Evolutionary conservation across 2,113 vertebrate genomes (phyloP).

Genomic region (Gallinago media): DNA sequence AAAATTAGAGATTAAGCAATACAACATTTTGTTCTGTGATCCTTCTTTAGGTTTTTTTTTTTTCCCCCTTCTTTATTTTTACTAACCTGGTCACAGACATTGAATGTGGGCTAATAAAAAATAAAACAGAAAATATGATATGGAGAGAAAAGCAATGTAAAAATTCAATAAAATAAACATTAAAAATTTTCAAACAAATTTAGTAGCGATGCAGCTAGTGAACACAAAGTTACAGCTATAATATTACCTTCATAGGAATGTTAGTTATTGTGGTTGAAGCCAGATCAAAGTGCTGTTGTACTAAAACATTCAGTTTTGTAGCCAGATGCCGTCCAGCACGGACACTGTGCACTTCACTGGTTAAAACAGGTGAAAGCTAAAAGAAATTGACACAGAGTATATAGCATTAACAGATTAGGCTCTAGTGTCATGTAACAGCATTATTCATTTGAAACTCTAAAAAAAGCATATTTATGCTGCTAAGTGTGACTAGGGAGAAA

Average conservation of each 20-base stretch:
- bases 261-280: constrained; percentile 98
- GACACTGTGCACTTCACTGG: constrained; percentile 96
- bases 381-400: not conserved
- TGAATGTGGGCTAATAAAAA: constrained; percentile 98
- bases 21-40: constrained; percentile 82
- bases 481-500: not conserved
- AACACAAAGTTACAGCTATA: not conserved
- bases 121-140: constrained; percentile 92
- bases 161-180: constrained; percentile 77
- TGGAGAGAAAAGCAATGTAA: constrained; percentile 89
- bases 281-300: constrained; percentile 98
- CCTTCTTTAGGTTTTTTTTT: constrained; percentile 71
- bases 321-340: constrained; percentile 94
- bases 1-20: constrained; percentile 61
- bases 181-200: constrained; percentile 62
- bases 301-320: constrained; percentile 94
- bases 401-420: not conserved
- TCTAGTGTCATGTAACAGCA: not conserved
- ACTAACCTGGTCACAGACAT: constrained; percentile 99
- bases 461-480: not conserved
- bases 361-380: constrained; percentile 86
- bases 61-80: constrained; percentile 77
- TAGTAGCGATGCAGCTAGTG: constrained; percentile 47
- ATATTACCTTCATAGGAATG: constrained; percentile 97
- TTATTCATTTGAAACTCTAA: not conserved